A percentile compares a stretch with the other conserved stretches of the same genome.
phyloP scores from a whole-genome alignment of 2,888 invertebrate genomes.

The Metallyticus violacea region DNA sequence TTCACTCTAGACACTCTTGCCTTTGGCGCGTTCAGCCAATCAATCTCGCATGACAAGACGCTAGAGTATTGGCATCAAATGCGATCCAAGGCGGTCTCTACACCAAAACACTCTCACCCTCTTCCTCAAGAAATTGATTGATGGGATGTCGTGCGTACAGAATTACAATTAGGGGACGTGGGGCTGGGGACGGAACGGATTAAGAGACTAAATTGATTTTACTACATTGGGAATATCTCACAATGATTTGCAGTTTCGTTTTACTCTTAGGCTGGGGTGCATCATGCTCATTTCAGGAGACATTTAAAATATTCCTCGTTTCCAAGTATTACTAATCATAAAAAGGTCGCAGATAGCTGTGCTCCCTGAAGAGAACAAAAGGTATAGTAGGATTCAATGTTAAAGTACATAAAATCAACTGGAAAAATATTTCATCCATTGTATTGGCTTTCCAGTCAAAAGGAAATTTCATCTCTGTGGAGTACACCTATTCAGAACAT shows the following conservation, averaged over 20 bases:
- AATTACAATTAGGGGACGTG: constrained; percentile 27
- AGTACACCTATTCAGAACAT: too few relatives aligned
- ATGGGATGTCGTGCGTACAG: constrained; percentile 22
- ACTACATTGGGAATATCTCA: not conserved
- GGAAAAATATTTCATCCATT: too few relatives aligned
- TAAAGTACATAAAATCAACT: too few relatives aligned
- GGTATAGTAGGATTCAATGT: too few relatives aligned
- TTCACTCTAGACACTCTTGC: constrained; percentile 1
- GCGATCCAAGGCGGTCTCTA: not conserved
- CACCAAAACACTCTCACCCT: not conserved
- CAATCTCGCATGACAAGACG: not conserved
- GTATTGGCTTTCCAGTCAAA: too few relatives aligned
- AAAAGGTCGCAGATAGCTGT: too few relatives aligned
- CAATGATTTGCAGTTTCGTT: not conserved
- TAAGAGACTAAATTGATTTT: constrained; percentile 18
- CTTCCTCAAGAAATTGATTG: constrained; percentile 25
- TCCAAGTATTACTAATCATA: too few relatives aligned
- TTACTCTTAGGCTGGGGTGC: not conserved
- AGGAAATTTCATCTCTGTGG: too few relatives aligned
- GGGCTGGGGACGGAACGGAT: constrained; percentile 3
- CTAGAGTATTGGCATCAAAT: not conserved
- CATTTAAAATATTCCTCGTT: not conserved
- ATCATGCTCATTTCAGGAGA: not conserved
- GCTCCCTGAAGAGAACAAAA: too few relatives aligned
- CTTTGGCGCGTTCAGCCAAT: not conserved